These are phyloP conservation scores for Eupelmus urozonus DNA, from an alignment of 2,888 invertebrate species.

Conservation along the genomic window DNA sequence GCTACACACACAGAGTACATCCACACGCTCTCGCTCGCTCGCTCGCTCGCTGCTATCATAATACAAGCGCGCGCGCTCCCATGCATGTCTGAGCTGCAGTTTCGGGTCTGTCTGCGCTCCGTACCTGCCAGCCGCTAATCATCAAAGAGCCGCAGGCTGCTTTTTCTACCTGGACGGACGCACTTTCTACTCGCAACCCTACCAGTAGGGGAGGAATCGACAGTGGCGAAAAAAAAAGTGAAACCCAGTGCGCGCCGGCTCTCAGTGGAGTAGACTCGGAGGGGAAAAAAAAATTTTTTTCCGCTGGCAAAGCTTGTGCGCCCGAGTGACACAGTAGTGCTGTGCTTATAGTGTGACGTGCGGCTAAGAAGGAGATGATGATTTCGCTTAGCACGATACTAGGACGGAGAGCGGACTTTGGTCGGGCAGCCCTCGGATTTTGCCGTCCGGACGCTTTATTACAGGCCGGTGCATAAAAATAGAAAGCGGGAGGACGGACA, in stretches of 20 bases:
- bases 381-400: slow-evolving; percentile 36
- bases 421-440: slow-evolving; percentile 32
- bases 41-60: slow-evolving; percentile 10
- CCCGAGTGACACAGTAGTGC: background rate
- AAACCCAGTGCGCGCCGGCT: slow-evolving; percentile 3
- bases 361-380: slow-evolving; percentile 15
- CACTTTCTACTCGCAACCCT: too few species aligned
- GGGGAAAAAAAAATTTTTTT: slow-evolving; percentile 39
- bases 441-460: slow-evolving; percentile 13
- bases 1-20: too few species aligned
- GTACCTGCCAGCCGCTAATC: too few species aligned
- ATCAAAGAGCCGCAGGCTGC: too few species aligned
- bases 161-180: too few species aligned
- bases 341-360: slow-evolving; percentile 11
- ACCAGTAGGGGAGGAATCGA: too few species aligned
- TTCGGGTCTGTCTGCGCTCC: background rate
- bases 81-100: background rate
- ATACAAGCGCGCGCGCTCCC: background rate
- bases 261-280: background rate
- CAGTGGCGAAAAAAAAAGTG: slow-evolving; percentile 24
- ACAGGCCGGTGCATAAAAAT: slow-evolving; percentile 42
- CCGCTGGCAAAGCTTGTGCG: background rate
- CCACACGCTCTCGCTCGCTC: slow-evolving; percentile 32
- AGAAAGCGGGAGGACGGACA: slow-evolving; percentile 23
- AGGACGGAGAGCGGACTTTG: slow-evolving; percentile 13